These are phyloP conservation scores for Alcedo quadribrachys DNA, from an alignment of 2,797 vertebrate species.

Conservation along the genomic window DNA sequence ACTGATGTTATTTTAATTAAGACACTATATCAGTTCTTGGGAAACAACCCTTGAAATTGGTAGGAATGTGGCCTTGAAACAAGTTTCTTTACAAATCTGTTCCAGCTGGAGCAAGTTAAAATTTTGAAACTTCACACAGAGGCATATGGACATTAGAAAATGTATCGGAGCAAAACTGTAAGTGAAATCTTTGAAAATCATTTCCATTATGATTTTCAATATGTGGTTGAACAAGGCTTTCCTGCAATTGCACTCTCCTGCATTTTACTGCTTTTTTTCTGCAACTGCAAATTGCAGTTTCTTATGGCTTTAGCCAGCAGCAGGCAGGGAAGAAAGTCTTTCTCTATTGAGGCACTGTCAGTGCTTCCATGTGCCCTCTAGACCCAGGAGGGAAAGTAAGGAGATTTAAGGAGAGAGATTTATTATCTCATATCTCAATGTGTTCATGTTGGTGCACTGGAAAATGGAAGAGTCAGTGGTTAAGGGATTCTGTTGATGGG, in stretches of 20 bases:
- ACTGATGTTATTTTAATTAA: constrained; percentile 40
- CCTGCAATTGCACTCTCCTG: neutral
- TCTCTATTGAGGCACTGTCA: neutral
- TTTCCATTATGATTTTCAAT: neutral
- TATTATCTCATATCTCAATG: neutral
- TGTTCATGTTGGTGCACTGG: neutral
- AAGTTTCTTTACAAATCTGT: constrained; percentile 40
- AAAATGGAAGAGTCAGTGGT: neutral
- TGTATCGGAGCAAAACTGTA: neutral
- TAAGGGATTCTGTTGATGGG: neutral
- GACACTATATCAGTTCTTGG: neutral
- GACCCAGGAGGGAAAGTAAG: neutral
- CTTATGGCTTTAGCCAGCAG: neutral
- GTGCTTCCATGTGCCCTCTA: neutral
- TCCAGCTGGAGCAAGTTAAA: constrained; percentile 52
- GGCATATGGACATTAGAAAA: constrained; percentile 40
- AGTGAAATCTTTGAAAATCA: neutral
- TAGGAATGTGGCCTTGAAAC: neutral
- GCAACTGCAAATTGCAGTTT: neutral
- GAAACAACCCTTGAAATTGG: constrained; percentile 30
- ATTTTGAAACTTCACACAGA: constrained; percentile 22
- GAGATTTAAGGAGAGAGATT: neutral
- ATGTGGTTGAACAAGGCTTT: neutral
- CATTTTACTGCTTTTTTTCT: no score
- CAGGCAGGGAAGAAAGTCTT: neutral